These are phyloP conservation scores for Fringilla coelebs DNA, from an alignment of 2,797 vertebrate genomes.

Conservation along the genomic window DNA sequence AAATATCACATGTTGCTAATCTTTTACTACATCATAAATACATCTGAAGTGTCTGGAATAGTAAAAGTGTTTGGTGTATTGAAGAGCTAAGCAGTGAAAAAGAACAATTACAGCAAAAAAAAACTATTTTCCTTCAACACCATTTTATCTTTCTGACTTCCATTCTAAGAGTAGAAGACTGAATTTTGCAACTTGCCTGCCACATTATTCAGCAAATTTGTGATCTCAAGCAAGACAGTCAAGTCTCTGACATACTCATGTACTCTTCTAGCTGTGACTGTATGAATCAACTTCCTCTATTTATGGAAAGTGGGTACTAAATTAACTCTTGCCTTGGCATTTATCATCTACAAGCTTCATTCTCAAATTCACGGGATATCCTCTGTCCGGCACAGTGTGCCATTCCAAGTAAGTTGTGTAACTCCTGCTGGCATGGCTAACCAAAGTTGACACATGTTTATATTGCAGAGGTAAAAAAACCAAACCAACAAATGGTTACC, in stretches of 20 bases:
- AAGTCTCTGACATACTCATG: neutral
- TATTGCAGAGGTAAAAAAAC: neutral
- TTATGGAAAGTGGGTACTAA: conserved; percentile 56
- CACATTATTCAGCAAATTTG: neutral
- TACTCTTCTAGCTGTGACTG: conserved; percentile 29
- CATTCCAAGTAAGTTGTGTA: neutral
- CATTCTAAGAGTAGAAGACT: neutral
- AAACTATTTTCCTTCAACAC: neutral
- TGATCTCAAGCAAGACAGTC: conserved; percentile 6
- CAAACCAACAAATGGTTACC: neutral
- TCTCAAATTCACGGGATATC: conserved; percentile 35
- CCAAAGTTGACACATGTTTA: neutral
- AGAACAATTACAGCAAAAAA: neutral
- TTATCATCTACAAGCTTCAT: conserved; percentile 28
- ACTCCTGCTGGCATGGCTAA: neutral
- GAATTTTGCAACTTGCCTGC: neutral
- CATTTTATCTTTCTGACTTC: neutral
- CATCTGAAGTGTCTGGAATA: neutral
- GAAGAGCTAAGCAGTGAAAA: neutral
- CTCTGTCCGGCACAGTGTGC: neutral
- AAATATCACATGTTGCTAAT: neutral
- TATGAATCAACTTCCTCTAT: conserved; percentile 67
- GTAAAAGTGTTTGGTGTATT: neutral
- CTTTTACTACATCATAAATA: neutral
- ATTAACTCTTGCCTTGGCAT: conserved; percentile 51